These are phyloP conservation scores for Pangasius djambal DNA, from an alignment of 2,797 vertebrate species.

Conservation along the genomic window DNA sequence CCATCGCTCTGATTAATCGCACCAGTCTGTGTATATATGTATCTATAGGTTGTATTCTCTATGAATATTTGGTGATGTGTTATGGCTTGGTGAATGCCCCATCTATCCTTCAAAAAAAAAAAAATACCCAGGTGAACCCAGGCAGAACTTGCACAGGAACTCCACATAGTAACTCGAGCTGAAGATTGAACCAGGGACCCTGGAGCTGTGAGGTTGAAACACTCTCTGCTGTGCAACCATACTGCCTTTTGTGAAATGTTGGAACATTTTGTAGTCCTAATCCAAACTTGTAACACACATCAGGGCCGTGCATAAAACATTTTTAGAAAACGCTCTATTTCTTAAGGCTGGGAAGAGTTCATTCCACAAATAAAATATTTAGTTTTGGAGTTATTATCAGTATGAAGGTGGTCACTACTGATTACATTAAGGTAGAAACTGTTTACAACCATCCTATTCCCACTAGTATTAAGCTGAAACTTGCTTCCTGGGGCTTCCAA, in stretches of 20 bases:
- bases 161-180: neutral
- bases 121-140: neutral
- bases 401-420: neutral
- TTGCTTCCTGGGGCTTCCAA: neutral
- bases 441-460: neutral
- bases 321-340: no score
- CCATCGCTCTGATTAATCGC: no score
- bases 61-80: neutral
- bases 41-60: neutral
- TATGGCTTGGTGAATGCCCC: neutral
- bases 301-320: no score
- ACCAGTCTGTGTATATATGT: neutral
- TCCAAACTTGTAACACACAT: no score
- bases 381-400: neutral
- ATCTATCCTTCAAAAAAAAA: neutral
- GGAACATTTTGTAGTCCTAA: no score
- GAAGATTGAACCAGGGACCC: no score
- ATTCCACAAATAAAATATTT: neutral
- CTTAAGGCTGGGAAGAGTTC: no score
- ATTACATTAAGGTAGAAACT: neutral
- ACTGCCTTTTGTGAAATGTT: no score
- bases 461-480: neutral
- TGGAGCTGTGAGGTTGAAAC: no score
- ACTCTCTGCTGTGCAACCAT: no score
- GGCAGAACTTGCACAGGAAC: neutral